Evolutionary conservation across 2,797 vertebrate genomes (phyloP), one percentile per base, ranked within the genome.

Genomic region (Nannoperca obscura): DNA sequence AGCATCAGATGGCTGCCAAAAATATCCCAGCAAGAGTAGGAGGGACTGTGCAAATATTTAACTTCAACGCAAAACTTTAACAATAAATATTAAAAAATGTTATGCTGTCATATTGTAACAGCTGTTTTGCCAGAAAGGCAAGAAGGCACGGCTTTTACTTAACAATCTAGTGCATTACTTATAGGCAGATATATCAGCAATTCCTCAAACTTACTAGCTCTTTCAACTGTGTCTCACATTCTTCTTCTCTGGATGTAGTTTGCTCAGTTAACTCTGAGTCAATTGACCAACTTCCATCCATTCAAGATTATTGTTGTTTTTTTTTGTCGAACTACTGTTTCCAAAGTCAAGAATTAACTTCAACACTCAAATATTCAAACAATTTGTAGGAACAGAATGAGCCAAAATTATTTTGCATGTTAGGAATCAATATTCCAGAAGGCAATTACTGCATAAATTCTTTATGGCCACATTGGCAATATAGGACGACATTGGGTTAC

Each of bases 361-460:
- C 36, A 4, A 20, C 3, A n/a, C 19, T 34, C 5, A 17, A 40
- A 27, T 55, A 27, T 68, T 47, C 17, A 65, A 50, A 50, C 15
- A 19, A 12, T 64, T 4, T 47, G 8, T 24, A 52, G 58, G 11
- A 49, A 7, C n/a, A 40, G n/a, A 50, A 30, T 15, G 10, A 63
- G 50, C 19, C 13, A 22, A 42, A 57, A 44, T 73, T 57, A 73
- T 55, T 63, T 32, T 80, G 40, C 38, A 75, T 71, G 49, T 71
- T 2, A 27, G 46, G 47, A 65, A 60, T 74, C 36, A 74, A 66
- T 73, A 70, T 74, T 66, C 0, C 71, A 61, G 60, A 32, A 49
- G 27, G 17, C 22, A 44, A 50, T 61, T 49, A 55, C 9, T 1
- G 3, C 40, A 64, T 3, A 13, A 32, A 66, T 73, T 42, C 0